Conservation (phyloP, 2,888 invertebrate genomes). For the Protonemura montana region DNA sequence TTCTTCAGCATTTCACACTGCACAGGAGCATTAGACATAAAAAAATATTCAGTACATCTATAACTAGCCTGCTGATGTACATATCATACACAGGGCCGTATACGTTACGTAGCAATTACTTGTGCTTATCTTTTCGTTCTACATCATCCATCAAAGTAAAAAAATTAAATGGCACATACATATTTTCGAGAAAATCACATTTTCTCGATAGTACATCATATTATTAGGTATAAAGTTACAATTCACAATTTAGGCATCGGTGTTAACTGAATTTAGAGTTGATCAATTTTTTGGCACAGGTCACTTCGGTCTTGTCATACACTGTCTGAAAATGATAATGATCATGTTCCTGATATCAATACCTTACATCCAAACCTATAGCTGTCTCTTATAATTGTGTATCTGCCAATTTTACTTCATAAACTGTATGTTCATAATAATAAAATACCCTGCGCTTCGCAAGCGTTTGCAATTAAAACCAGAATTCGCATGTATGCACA, state of each 20-base stretch:
- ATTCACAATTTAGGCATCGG: not conserved
- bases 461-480: too few relatives aligned
- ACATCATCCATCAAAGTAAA: not conserved
- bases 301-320: too few relatives aligned
- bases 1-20: not conserved
- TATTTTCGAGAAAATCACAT: not conserved
- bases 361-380: too few relatives aligned
- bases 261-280: not conserved
- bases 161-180: conserved; percentile 25
- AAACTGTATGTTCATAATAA: too few relatives aligned
- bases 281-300: not conserved
- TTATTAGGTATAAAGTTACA: not conserved
- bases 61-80: not conserved
- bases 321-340: too few relatives aligned
- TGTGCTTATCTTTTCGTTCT: conserved; percentile 14
- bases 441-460: too few relatives aligned
- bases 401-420: too few relatives aligned
- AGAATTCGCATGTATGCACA: too few relatives aligned
- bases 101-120: not conserved
- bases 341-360: too few relatives aligned
- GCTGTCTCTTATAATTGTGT: too few relatives aligned
- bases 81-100: not conserved
- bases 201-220: not conserved
- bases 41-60: not conserved
- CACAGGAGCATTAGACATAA: not conserved